Percentiles rank a stretch among this genome's conserved stretches.
Evolutionary conservation across 2,113 vertebrate genomes (phyloP).

Genomic region (Rhagologus leucostigma): DNA sequence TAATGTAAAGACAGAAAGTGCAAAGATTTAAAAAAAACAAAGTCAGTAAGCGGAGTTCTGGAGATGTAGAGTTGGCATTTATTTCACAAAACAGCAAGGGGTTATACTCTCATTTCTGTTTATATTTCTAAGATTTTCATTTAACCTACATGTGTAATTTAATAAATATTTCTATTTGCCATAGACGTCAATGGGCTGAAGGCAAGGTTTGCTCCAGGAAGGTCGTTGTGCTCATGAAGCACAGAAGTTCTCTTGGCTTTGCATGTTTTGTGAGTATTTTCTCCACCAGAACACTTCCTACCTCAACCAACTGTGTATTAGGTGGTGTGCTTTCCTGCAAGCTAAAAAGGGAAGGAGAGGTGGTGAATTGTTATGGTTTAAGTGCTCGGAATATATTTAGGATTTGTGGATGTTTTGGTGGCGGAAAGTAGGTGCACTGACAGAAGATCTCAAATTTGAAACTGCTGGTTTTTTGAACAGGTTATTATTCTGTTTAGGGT

Average conservation of each 20-base stretch:
- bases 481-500: not conserved
- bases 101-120: not conserved
- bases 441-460: not conserved
- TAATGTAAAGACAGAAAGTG: not conserved
- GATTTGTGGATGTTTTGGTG: not conserved
- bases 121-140: not conserved
- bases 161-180: not conserved
- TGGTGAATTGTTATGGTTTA: not conserved
- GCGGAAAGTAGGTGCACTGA: not conserved
- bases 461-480: not conserved
- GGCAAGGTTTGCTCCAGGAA: not conserved
- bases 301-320: not conserved
- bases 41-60: not conserved
- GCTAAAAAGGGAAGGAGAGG: not conserved
- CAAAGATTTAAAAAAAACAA: not conserved
- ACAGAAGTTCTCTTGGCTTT: not conserved
- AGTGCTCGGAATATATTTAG: not conserved
- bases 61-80: not conserved
- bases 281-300: not conserved
- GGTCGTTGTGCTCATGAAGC: not conserved
- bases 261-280: not conserved
- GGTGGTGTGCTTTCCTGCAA: not conserved
- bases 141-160: not conserved
- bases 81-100: not conserved
- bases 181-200: not conserved